Evolutionary conservation across 2,797 vertebrate species (phyloP).

Genomic region (Notoglanidium macrostoma): DNA sequence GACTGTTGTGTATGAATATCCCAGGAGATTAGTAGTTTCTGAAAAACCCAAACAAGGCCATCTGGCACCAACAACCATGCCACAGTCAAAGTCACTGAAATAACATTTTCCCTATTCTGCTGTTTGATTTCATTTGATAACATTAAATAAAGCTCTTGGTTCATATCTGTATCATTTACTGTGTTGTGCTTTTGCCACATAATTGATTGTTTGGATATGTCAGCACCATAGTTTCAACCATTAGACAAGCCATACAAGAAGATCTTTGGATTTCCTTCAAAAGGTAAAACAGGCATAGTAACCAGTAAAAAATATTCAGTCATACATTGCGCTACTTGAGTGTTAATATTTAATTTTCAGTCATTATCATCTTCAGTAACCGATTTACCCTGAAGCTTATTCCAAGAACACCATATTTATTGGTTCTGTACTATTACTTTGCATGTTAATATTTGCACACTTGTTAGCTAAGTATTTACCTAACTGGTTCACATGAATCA

Average conservation of each 20-base stretch:
- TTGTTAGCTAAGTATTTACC: background rate
- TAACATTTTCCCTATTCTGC: background rate
- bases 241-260: background rate
- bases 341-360: background rate
- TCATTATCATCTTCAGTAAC: background rate
- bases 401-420: background rate
- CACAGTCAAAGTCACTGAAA: background rate
- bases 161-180: background rate
- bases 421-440: background rate
- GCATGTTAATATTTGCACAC: background rate
- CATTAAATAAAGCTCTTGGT: background rate
- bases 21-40: background rate
- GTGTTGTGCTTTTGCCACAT: background rate
- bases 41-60: background rate
- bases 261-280: background rate
- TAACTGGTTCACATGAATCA: background rate
- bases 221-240: background rate
- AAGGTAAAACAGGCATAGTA: background rate
- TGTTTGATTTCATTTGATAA: background rate
- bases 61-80: slow-evolving; percentile 7
- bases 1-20: background rate
- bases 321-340: background rate
- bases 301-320: background rate
- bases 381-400: background rate
- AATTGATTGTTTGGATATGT: background rate